A percentile compares a stretch with the other conserved stretches of the same genome.
Conservation (phyloP, 2,797 vertebrate species). For the Nothura maculosa region DNA sequence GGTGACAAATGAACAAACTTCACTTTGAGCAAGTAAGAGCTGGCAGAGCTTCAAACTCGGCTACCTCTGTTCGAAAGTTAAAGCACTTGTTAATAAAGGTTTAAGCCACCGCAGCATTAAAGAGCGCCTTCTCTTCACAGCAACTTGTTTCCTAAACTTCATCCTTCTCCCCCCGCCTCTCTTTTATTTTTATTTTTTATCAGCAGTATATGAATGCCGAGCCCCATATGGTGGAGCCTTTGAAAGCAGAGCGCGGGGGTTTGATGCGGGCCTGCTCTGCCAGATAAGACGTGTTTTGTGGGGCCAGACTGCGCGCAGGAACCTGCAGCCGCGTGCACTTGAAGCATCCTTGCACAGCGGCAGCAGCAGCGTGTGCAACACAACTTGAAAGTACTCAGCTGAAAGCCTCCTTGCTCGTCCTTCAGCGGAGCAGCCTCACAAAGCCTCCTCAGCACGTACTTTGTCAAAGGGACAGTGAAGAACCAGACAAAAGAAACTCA, state of each 20-base stretch:
- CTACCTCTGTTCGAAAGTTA: conserved; percentile 19
- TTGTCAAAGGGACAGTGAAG: conserved; percentile 75
- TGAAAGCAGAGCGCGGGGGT: conserved; percentile 53
- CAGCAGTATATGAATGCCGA: conserved; percentile 40
- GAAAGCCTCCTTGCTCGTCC: conserved; percentile 79
- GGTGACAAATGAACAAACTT: conserved; percentile 50
- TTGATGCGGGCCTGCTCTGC: conserved; percentile 38
- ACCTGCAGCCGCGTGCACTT: conserved; percentile 34
- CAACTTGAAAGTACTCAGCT: conserved; percentile 75
- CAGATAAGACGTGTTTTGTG: conserved; percentile 48
- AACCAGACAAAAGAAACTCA: conserved; percentile 72
- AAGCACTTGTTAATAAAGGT: conserved; percentile 58
- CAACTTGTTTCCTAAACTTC: neutral
- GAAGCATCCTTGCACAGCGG: conserved; percentile 61
- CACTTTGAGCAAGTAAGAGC: conserved; percentile 41
- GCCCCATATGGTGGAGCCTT: conserved; percentile 73
- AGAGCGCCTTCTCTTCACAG: conserved; percentile 13
- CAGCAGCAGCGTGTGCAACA: neutral
- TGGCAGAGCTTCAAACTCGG: conserved; percentile 65
- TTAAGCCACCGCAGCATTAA: conserved; percentile 24
- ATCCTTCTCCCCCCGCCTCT: neutral
- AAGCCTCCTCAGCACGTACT: conserved; percentile 72
- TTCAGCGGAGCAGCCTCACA: conserved; percentile 76
- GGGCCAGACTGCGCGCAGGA: conserved; percentile 52
- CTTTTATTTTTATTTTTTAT: conserved; percentile 14